Percentiles rank a stretch among this genome's conserved stretches.
Conservation (phyloP, 2,888 invertebrate species). For the Cremastinae sp. region DNA sequence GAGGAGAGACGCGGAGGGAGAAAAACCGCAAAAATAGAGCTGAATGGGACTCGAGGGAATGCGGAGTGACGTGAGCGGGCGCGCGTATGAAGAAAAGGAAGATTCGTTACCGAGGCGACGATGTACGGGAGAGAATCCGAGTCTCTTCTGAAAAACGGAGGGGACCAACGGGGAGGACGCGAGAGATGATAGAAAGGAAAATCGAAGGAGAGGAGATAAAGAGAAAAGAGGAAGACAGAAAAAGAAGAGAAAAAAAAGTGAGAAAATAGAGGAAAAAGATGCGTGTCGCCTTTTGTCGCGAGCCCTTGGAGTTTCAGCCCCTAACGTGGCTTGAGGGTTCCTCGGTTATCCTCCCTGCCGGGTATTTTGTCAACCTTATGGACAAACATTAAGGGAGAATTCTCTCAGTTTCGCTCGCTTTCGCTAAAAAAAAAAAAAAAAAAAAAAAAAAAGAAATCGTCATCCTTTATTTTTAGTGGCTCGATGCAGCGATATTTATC, state of each 20-base stretch:
- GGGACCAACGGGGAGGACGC: slow-evolving; percentile 21
- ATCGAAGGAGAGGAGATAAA: too few species aligned
- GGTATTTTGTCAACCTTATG: slow-evolving; percentile 61
- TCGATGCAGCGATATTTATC: too few species aligned
- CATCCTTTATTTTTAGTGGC: slow-evolving; percentile 18
- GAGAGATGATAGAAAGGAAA: slow-evolving; percentile 39
- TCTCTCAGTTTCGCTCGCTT: slow-evolving; percentile 43
- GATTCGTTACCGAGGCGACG: slow-evolving; percentile 46
- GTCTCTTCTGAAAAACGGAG: slow-evolving; percentile 17
- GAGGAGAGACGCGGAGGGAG: not conserved
- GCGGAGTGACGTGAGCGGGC: slow-evolving; percentile 40
- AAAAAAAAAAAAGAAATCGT: too few species aligned
- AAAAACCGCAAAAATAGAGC: slow-evolving; percentile 21
- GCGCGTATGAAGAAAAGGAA: slow-evolving; percentile 20
- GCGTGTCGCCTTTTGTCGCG: slow-evolving; percentile 39
- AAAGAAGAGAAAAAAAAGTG: slow-evolving; percentile 7
- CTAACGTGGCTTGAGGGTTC: slow-evolving; percentile 54
- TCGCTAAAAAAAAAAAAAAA: slow-evolving; percentile 23
- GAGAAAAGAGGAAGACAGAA: slow-evolving; percentile 28
- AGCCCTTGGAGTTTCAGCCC: slow-evolving; percentile 48
- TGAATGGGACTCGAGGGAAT: slow-evolving; percentile 34
- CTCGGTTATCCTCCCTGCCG: slow-evolving; percentile 60
- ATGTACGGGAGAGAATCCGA: slow-evolving; percentile 26
- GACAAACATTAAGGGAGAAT: slow-evolving; percentile 34
- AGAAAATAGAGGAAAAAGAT: slow-evolving; percentile 23